These are phyloP conservation scores for Hypercompe scribonia DNA, from an alignment of 2,888 invertebrate genomes.

Conservation along the genomic window DNA sequence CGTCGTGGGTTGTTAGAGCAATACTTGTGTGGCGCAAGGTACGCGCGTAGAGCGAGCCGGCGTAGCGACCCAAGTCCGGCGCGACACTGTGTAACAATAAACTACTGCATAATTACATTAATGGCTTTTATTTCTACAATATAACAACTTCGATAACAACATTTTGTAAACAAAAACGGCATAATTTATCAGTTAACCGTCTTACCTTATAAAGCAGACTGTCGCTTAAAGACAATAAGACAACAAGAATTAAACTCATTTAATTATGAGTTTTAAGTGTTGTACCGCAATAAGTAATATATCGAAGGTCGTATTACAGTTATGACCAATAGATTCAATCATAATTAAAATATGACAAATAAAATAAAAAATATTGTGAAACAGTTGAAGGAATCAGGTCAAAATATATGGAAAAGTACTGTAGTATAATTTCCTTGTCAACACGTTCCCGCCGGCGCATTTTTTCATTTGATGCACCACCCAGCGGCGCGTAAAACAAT, in stretches of 20 bases:
- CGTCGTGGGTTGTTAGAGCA: constrained; percentile 24
- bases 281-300: no score
- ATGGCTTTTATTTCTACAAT: constrained; percentile 48
- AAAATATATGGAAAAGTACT: neutral
- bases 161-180: neutral
- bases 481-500: no score
- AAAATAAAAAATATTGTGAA: neutral
- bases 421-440: no score
- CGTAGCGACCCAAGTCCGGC: constrained; percentile 64
- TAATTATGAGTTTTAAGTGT: no score
- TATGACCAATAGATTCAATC: no score
- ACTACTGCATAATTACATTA: constrained; percentile 80
- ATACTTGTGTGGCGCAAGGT: constrained; percentile 52
- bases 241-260: no score
- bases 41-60: constrained; percentile 60
- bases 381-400: neutral
- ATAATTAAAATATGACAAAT: no score
- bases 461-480: no score
- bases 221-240: neutral
- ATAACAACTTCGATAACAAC: neutral
- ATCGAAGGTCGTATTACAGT: no score
- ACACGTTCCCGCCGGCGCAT: no score
- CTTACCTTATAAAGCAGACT: neutral
- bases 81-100: constrained; percentile 81
- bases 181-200: no score